phyloP scores from a whole-genome alignment of 2,113 vertebrate genomes.

The Prietella phreatophila region DNA sequence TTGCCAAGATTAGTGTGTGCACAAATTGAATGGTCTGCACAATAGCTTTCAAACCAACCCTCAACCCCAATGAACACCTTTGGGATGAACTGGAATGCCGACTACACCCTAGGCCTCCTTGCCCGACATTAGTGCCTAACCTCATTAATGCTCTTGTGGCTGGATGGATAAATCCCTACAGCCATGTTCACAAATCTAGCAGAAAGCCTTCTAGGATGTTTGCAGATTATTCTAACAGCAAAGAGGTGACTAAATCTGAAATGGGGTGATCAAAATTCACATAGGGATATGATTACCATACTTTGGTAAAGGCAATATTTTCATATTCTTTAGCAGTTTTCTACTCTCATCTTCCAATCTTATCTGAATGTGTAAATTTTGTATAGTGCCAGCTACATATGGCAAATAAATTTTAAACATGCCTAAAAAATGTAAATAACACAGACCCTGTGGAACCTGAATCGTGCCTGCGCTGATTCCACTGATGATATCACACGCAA shows the following conservation, averaged over 20 bases:
- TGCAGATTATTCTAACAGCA: neutral
- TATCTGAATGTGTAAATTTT: neutral
- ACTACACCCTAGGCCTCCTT: neutral
- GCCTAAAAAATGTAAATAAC: constrained; percentile 30
- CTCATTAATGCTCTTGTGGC: neutral
- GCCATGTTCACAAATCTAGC: neutral
- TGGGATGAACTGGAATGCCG: neutral
- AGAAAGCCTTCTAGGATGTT: too few species aligned
- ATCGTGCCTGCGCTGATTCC: constrained; percentile 87
- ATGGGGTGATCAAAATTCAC: neutral
- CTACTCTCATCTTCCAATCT: neutral
- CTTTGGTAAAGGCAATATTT: too few species aligned
- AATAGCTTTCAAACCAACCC: neutral
- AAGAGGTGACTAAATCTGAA: neutral
- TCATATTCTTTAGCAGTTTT: neutral
- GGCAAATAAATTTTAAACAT: neutral
- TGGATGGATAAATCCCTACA: neutral
- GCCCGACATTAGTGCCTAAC: neutral
- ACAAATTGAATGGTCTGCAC: neutral
- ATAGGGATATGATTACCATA: too few species aligned
- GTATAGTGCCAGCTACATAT: neutral
- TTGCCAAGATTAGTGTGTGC: neutral
- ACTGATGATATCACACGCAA: constrained; percentile 82
- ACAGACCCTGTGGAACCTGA: constrained; percentile 88
- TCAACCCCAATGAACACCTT: neutral